Evolutionary conservation across 2,797 vertebrate genomes (phyloP).

Genomic region (Salarias fasciatus): DNA sequence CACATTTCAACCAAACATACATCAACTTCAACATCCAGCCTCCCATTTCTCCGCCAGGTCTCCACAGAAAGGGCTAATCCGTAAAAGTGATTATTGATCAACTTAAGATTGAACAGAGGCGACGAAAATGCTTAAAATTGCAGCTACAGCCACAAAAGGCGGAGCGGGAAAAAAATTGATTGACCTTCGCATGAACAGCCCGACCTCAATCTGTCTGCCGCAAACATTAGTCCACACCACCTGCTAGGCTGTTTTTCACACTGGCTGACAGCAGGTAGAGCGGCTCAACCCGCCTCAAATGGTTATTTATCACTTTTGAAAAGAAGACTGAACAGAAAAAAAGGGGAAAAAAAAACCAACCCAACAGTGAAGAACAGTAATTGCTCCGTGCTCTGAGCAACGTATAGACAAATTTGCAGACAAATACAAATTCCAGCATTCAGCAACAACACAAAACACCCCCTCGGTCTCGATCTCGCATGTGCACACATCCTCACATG

Average conservation of each 20-base stretch:
- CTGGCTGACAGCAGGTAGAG: conserved; percentile 7
- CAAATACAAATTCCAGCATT: conserved; percentile 4
- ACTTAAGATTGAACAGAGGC: conserved; percentile 24
- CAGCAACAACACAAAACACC: conserved; percentile 3
- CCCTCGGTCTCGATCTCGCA: neutral
- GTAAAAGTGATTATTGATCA: conserved; percentile 31
- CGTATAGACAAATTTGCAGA: neutral
- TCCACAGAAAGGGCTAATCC: conserved; percentile 6
- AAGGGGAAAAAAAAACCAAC: neutral
- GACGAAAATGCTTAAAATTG: conserved; percentile 27
- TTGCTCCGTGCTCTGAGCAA: neutral
- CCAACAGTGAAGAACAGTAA: neutral
- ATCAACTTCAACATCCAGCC: conserved; percentile 1
- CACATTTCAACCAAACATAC: neutral
- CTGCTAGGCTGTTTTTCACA: conserved; percentile 29
- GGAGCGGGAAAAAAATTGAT: conserved; percentile 3
- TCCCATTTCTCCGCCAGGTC: conserved; percentile 1
- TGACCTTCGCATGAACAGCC: conserved; percentile 37
- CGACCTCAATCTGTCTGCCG: conserved; percentile 34
- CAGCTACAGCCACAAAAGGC: neutral
- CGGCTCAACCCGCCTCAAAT: too few relatives aligned
- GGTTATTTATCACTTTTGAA: too few relatives aligned
- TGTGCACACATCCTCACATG: conserved; percentile 33
- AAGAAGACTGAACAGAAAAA: conserved; percentile 1
- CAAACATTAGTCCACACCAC: conserved; percentile 14